phyloP scores from a whole-genome alignment of 2,888 invertebrate species.

The Dasysyrphus albostriatus region DNA sequence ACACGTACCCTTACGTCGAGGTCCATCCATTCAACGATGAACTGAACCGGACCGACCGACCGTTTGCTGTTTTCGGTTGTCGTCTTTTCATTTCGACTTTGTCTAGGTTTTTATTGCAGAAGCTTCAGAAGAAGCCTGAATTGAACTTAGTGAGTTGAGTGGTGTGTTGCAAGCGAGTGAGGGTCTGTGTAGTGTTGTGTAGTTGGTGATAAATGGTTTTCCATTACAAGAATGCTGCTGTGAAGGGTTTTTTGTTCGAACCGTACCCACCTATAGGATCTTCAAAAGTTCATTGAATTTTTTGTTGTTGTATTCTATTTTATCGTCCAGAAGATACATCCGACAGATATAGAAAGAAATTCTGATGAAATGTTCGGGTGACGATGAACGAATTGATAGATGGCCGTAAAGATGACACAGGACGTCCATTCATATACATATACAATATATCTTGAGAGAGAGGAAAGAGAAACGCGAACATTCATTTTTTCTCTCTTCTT shows the following conservation, averaged over 20 bases:
- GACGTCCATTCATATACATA: too few relatives aligned
- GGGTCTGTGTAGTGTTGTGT: background rate
- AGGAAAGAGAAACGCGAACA: conserved; percentile 3
- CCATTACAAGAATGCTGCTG: conserved; percentile 48
- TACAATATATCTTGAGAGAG: conserved; percentile 11
- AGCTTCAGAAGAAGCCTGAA: conserved; percentile 29
- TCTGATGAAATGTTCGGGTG: conserved; percentile 62
- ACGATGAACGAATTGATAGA: conserved; percentile 69
- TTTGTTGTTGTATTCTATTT: background rate
- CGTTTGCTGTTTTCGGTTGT: conserved; percentile 10
- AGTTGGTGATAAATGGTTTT: conserved; percentile 57
- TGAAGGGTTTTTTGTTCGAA: conserved; percentile 22
- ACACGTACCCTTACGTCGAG: conserved; percentile 11
- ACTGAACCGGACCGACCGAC: background rate
- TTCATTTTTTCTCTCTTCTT: background rate
- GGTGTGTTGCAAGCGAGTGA: background rate
- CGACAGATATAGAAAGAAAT: conserved; percentile 43
- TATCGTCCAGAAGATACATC: conserved; percentile 29
- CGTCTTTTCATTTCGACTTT: conserved; percentile 28
- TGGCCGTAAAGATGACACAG: conserved; percentile 62
- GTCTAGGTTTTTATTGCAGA: conserved; percentile 49
- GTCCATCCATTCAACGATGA: background rate
- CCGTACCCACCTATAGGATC: background rate
- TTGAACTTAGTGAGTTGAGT: conserved; percentile 7
- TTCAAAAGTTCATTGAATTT: conserved; percentile 56